Evolutionary conservation across 2,888 invertebrate species (phyloP).

Genomic region (Lasioglossum figueresi): DNA sequence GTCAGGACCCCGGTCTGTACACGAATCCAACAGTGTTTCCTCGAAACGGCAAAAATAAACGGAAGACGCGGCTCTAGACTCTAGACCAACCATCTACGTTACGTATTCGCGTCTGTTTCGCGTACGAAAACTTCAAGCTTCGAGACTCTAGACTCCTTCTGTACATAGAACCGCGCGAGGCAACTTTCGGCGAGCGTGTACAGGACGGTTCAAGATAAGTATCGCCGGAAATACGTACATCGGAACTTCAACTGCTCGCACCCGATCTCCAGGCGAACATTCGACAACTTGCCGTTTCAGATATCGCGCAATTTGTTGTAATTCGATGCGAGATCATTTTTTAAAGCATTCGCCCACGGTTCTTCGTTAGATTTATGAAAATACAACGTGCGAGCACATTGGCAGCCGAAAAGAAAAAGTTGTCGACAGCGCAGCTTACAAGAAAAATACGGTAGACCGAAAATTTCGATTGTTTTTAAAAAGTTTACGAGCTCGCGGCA

Average conservation of each 20-base stretch:
- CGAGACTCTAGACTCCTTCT: neutral
- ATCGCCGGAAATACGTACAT: neutral
- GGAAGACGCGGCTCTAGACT: neutral
- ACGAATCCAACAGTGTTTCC: neutral
- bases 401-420: neutral
- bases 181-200: neutral
- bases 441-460: neutral
- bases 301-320: no score
- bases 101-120: constrained; percentile 16
- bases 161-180: neutral
- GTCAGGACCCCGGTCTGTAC: constrained; percentile 5
- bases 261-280: no score
- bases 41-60: constrained; percentile 13
- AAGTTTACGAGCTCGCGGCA: neutral
- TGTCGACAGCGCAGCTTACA: neutral
- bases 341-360: no score
- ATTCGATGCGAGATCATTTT: no score
- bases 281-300: no score
- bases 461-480: neutral
- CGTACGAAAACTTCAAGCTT: neutral
- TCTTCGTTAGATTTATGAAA: no score
- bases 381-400: no score
- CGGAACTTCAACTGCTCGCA: no score
- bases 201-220: neutral
- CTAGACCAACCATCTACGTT: neutral